Evolutionary conservation across 30 jellyfish, hydroid and myxozoan genomes (phyloP).

Genomic region (Hydractinia echinata): DNA sequence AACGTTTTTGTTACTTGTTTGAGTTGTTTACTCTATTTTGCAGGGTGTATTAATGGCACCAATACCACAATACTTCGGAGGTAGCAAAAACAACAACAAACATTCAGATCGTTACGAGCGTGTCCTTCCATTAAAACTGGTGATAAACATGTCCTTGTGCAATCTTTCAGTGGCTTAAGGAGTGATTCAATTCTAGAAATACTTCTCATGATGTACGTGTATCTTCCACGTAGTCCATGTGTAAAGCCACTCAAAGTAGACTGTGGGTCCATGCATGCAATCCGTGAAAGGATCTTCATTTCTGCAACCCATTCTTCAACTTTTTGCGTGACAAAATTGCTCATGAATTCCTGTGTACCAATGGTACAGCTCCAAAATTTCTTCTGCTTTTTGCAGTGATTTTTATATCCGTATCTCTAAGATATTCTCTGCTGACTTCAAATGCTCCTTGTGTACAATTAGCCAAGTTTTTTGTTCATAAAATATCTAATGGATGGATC

Average conservation of each 20-base stretch:
- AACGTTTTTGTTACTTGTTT: not conserved
- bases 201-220: constrained; percentile 1
- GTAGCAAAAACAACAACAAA: not conserved
- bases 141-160: not conserved
- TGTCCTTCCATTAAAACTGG: constrained; percentile 8
- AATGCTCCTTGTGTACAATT: not conserved
- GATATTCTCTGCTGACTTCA: not conserved
- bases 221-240: not conserved
- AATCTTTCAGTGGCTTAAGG: not conserved
- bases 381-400: constrained; percentile 4
- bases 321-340: no score
- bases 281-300: not conserved
- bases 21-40: not conserved
- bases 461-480: no score
- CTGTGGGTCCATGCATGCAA: not conserved
- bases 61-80: not conserved
- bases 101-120: not conserved
- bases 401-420: not conserved
- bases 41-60: not conserved
- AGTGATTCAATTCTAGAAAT: not conserved
- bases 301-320: not conserved
- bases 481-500: no score
- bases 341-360: no score
- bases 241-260: not conserved
- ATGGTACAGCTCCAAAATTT: not conserved